A percentile compares a stretch with the other conserved stretches of the same genome.
Evolutionary conservation across 2,797 vertebrate genomes (phyloP).

Genomic region (Denticeps clupeoides): DNA sequence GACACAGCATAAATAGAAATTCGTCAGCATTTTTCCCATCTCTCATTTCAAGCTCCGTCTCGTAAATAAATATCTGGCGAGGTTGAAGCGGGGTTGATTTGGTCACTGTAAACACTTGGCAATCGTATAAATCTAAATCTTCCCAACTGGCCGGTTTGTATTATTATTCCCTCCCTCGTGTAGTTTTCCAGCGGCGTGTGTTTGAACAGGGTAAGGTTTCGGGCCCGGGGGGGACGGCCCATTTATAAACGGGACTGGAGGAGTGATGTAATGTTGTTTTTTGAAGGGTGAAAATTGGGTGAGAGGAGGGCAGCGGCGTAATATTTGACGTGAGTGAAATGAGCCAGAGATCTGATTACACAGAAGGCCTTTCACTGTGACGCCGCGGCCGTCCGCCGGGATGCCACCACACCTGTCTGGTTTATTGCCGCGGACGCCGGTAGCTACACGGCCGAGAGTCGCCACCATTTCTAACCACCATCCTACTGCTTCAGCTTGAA

Average conservation of each 20-base stretch:
- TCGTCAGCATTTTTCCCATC: no score
- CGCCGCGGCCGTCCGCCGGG: slow-evolving; percentile 23
- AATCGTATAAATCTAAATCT: slow-evolving; percentile 50
- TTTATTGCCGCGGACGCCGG: not conserved
- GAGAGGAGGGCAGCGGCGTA: slow-evolving; percentile 58
- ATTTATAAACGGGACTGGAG: slow-evolving; percentile 65
- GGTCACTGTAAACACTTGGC: slow-evolving; percentile 51
- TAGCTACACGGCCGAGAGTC: not conserved
- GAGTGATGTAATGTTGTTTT: slow-evolving; percentile 84
- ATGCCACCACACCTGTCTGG: slow-evolving; percentile 33
- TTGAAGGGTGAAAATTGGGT: slow-evolving; percentile 65
- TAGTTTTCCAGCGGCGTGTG: slow-evolving; percentile 65
- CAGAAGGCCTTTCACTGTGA: slow-evolving; percentile 21
- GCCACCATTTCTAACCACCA: no score
- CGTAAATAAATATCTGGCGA: slow-evolving; percentile 54
- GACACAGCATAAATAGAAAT: slow-evolving; percentile 1
- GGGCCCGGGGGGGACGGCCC: slow-evolving; percentile 55
- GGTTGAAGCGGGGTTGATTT: slow-evolving; percentile 49
- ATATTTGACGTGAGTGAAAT: slow-evolving; percentile 57
- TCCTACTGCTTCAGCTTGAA: no score
- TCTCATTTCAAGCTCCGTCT: slow-evolving; percentile 4
- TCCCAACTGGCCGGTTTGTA: slow-evolving; percentile 29
- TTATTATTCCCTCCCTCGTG: slow-evolving; percentile 26
- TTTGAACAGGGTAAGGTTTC: slow-evolving; percentile 82
- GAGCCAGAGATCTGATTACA: slow-evolving; percentile 57